Evolutionary conservation across 1,140 invertebrate genomes (phyloP), one percentile per base, ranked within the genome.

Genomic region (Drosophila pandora): DNA sequence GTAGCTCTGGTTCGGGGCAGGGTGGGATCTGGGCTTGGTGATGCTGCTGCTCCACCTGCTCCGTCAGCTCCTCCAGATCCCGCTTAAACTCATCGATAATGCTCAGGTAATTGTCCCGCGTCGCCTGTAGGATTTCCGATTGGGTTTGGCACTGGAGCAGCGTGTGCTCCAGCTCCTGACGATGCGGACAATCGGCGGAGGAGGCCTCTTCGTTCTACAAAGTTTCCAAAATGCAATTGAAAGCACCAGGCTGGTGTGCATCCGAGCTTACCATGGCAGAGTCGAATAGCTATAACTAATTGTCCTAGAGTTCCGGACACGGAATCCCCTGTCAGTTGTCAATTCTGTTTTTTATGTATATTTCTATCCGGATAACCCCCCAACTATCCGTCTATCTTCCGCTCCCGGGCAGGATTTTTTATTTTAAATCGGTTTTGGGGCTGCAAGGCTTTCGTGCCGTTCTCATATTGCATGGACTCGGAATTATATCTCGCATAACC

Each of bases 131-230:
- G 17, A 83, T 50, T 7, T 79, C 75, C 45, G 65, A 63, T 21
- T 83, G 80, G 8, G 74, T 72, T 32, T 89, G 89, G 47, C 81
- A 89, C 32, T 76, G 75, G 25, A 74, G 69, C 12, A 90, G 57
- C 10, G 82, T 75, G 37, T 90, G 63, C 75, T 90, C 81, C 73
- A 90, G 53, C 41, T 87, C 76, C 58, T 74, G 49, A 4, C 70
- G 70, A 70, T 90, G 89, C 21, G 84, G 84, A 58, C 84, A 90
- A 32, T 90, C 84, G 50, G 43, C 84, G 50, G 43, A 60, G 30
- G 48, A 32, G 8, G 63, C 8, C 25, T 64, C 47, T 25, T 81
- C 61, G 17, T 63, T 57, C 80, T 83, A 37, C 23, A 34, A 34
- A 34, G 41, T 30, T 21, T 28, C 7, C 5, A 5, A 8, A 23